These are phyloP conservation scores for pig (Sus scrofa) DNA, from an alignment of 2,113 vertebrate genomes.

Conservation along the genomic window T2T-Sscrofa CM000812.6:162440001-162440500, in stretches of 20 bases:
- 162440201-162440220: constrained; percentile 88
- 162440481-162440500: constrained; percentile 31
- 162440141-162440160: constrained; percentile 89
- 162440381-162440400: constrained; percentile 68
- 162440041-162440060: constrained; percentile 83
- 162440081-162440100: constrained; percentile 71
- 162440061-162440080: neutral
- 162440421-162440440: constrained; percentile 77
- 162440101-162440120: constrained; percentile 80
- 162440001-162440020: constrained; percentile 45
- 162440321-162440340: constrained; percentile 79
- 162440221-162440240: constrained; percentile 93
- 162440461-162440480: neutral
- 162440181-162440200: constrained; percentile 93
- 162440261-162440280: constrained; percentile 77
- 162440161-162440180: constrained; percentile 88
- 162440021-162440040: constrained; percentile 66
- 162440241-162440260: constrained; percentile 79
- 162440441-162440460: constrained; percentile 51
- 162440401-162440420: constrained; percentile 42
- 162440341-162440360: constrained; percentile 78
- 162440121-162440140: constrained; percentile 82
- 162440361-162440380: constrained; percentile 43
- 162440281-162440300: constrained; percentile 80
- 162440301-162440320: constrained; percentile 65